Evolutionary conservation across 2,888 invertebrate species (phyloP), one percentile per base, ranked within the genome.

Genomic region (Calliopum simillimum): DNA sequence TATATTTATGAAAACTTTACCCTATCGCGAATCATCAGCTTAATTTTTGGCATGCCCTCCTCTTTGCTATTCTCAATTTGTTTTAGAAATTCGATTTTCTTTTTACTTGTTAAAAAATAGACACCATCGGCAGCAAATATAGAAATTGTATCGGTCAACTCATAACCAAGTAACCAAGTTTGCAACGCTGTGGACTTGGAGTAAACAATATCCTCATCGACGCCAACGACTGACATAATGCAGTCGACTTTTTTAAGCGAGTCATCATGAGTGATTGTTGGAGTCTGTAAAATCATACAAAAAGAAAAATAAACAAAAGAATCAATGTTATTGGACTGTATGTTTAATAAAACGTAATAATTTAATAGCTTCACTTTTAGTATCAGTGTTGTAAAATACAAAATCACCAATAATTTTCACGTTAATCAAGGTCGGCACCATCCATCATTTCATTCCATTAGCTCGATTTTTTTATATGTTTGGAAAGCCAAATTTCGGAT

Each of bases 91-190:
- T 99, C 98, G 74, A 98, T 96, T 86, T 99, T 99, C 88, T 98
- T 98, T 86, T 97, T 98, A 82, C 98, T 98, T 1, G 98, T 96
- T 70, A 99, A 88, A 81, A 99, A 96, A 82, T 93, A 92, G 74
- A 98, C 93, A 49, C 91, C 91, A 56, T 94, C 91, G 77, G 95
- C 93, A 51, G 96, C 93, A 74, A 99, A 89, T 8, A 99, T 92
- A 88, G 97, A 94, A 68, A 99, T 92, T 0, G 98, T 98, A 84
- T 99, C 99, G 0, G 97, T 94, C 65, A 99, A 88, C 85, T 99
- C 99, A 85, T 99, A 98, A 64, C 97, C 97, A 83, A 99, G 92
- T 66, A 99, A 90, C 99, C 99, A 99, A 69, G 94, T 95, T 94
- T 99, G 98, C 76, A 99, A 88, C 19, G 99, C 94, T 76, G 94